A percentile compares a stretch with the other conserved stretches of the same genome.
These are phyloP conservation scores for Xanthia togata DNA, from an alignment of 2,888 invertebrate species.

Conservation along the genomic window DNA sequence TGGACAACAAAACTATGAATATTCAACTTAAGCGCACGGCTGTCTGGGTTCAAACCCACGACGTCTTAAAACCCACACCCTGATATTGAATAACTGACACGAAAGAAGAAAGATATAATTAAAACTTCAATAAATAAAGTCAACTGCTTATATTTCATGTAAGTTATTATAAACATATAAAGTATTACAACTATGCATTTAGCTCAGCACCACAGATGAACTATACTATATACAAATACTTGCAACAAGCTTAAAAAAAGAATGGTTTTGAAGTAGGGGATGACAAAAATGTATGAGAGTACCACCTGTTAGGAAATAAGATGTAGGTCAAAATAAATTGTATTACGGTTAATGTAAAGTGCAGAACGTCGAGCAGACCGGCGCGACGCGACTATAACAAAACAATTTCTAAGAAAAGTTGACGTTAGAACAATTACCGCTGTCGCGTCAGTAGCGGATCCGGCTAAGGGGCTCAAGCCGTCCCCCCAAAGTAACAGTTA, in stretches of 20 bases:
- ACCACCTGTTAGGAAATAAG: background rate
- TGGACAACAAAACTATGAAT: too few relatives aligned
- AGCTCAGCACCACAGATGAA: constrained; percentile 55
- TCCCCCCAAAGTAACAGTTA: too few relatives aligned
- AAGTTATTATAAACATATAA: constrained; percentile 41
- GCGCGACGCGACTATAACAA: too few relatives aligned
- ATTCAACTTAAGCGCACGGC: background rate
- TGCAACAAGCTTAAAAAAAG: constrained; percentile 30
- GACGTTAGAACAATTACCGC: too few relatives aligned
- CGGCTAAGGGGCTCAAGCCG: too few relatives aligned
- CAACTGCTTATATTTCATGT: constrained; percentile 49
- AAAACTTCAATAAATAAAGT: constrained; percentile 9
- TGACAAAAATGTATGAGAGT: background rate
- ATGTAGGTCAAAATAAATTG: background rate
- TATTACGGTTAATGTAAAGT: background rate
- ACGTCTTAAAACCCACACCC: background rate
- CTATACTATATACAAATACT: too few relatives aligned
- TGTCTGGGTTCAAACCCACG: background rate
- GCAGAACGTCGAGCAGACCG: too few relatives aligned
- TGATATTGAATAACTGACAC: background rate
- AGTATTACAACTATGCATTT: constrained; percentile 45
- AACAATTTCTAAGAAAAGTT: too few relatives aligned
- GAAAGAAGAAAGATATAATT: background rate
- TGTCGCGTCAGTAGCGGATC: too few relatives aligned
- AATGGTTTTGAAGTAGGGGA: background rate